Evolutionary conservation across 2,113 vertebrate species (phyloP), one percentile per base, ranked within the genome.

Genomic region (Solea solea): DNA sequence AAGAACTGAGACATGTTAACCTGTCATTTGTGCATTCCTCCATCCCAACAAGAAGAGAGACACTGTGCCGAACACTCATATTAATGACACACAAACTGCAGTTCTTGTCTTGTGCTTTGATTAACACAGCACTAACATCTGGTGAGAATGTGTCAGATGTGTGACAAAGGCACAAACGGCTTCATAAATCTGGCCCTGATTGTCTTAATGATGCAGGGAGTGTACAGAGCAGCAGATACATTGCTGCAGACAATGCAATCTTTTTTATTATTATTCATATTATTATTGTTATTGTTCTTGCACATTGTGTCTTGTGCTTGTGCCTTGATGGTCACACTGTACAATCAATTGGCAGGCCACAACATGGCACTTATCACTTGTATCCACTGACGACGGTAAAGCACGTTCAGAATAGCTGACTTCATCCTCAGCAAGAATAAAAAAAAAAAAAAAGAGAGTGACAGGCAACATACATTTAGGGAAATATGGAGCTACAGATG

Each of bases 121-220:
- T 54, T 44, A 4, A 41, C 13, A 13, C 44, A 60, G 59, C 0
- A 1, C 41, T 15, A 45, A 39, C 28, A 39, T 42, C 9, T 16
- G 28, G 45, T 15, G 39, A 61, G 59, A 57, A 34, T 2, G 25
- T 44, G 34, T 58, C 45, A 49, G 41, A 34, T 39, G 14, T 55
- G 51, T n/a, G 8, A 41, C 42, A 39, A 39, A 40, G 27, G 10
- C 44, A 54, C 34, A 53, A 15, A 49, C 21, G 48, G 42, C 48
- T 39, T 46, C 50, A 27, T 28, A 62, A 76, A 63, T 69, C 34
- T 76, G 42, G 14, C 39, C 52, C 66, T 40, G 46, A 52, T 41
- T 51, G 39, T 55, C 55, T 52, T 69, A 51, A 58, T 51, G 52
- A 16, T 64, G 46, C 56, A 53, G 1, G 11, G 28, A 50, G 15